phyloP scores from a whole-genome alignment of 2,888 invertebrate genomes.

The Subacronicta megacephala region DNA sequence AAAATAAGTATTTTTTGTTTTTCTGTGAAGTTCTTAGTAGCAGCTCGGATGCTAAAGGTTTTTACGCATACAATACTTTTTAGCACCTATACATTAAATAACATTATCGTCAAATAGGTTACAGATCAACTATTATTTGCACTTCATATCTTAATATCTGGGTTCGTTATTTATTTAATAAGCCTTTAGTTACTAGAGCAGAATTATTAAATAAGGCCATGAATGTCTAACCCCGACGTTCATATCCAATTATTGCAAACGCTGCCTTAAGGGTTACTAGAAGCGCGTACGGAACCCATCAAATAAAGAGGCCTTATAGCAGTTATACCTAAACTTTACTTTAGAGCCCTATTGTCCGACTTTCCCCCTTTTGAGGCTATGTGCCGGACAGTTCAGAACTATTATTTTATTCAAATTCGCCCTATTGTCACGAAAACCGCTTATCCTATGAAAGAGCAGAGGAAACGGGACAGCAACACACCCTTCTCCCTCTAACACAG shows the following conservation, averaged over 20 bases:
- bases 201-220: neutral
- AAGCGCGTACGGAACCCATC: constrained; percentile 54
- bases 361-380: constrained; percentile 61
- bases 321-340: constrained; percentile 60
- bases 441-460: constrained; percentile 62
- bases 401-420: constrained; percentile 84
- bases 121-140: no score
- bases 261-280: constrained; percentile 1
- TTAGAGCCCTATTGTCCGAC: constrained; percentile 65
- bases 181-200: neutral
- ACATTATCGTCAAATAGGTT: no score
- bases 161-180: constrained; percentile 1
- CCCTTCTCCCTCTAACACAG: constrained; percentile 39
- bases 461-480: constrained; percentile 34
- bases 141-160: no score
- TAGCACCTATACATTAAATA: no score
- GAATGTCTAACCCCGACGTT: neutral
- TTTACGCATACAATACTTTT: no score
- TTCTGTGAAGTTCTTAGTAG: no score
- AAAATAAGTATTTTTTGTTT: no score
- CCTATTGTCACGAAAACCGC: constrained; percentile 68
- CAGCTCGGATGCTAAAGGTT: no score
- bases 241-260: constrained; percentile 5
- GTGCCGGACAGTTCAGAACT: constrained; percentile 73
- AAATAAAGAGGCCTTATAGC: constrained; percentile 65